Base-by-base conservation (phyloP, 1,140 invertebrate species). In the Lepidurus apus region DNA sequence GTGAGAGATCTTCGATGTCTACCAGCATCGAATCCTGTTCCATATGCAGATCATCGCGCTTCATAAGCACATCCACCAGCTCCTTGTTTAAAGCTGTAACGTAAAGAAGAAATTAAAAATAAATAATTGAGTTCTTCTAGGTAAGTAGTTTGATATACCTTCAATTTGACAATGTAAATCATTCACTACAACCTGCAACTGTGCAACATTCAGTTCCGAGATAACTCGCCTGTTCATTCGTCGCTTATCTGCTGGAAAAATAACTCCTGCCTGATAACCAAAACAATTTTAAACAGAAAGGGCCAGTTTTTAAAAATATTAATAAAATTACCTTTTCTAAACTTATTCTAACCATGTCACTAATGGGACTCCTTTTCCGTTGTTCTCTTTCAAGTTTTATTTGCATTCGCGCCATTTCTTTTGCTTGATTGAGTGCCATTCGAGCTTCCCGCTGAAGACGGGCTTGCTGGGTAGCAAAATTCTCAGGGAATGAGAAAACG, bases 11-110 rank as follows among this genome's bases (percentile, higher is more conserved):
- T 87, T 98, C 96, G 81, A 98, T 96, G 84, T 98, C 95, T 7
- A 98, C 95, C 78, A 98, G 88, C 93, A 96, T 96, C 17, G 96
- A 97, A 86, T 98, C 96, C 86, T 98, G 96, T 81, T 95, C 93
- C 95, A 98, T 98, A 85, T 97, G 95, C 21, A 97, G 86, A 85
- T 97, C 95, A 87, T 97, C 95, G 81, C 95, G 87, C 81, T 93
- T 91, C 87, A 97, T 91, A 78, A 97, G 85, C 81, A 94, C 89
- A 83, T 93, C 90, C 4, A 97, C 95, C 43, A 98, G 86, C 74
- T 91, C 90, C 84, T 96, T 94, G 85, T 97, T 98, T 78, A 97
- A 86, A 79, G 88, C 92, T 87, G 82, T 45, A 82, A 84, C 80
- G 34, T 34, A 34, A 34, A 34, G 1, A 26, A 26, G 53, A 65